These are phyloP conservation scores for Branchinecta lynchi DNA, from an alignment of 1,140 invertebrate species.

Conservation along the genomic window DNA sequence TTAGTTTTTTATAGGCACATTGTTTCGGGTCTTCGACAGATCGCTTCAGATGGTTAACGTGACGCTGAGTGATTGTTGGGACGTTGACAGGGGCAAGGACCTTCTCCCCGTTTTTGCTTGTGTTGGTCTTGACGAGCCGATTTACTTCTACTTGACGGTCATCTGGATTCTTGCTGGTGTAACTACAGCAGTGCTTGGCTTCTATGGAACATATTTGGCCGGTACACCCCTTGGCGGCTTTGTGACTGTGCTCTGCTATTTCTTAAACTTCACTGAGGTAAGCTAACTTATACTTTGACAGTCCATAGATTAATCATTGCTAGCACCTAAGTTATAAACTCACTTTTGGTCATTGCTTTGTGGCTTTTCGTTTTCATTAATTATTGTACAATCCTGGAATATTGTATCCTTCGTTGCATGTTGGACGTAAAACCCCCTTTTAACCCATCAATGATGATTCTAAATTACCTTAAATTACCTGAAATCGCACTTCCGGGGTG, in stretches of 20 bases:
- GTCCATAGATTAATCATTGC: not conserved
- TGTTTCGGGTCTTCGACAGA: slow-evolving; percentile 38
- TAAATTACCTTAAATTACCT: no score
- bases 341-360: no score
- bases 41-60: slow-evolving; percentile 28
- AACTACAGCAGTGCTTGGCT: slow-evolving; percentile 44
- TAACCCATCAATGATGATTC: no score
- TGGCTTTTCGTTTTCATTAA: no score
- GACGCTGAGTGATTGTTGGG: slow-evolving; percentile 39
- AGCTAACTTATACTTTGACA: slow-evolving; percentile 18
- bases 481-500: no score
- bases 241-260: slow-evolving; percentile 47
- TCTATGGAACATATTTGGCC: slow-evolving; percentile 41
- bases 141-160: slow-evolving; percentile 54
- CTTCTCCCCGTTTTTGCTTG: slow-evolving; percentile 52
- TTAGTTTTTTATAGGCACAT: slow-evolving; percentile 41
- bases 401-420: no score
- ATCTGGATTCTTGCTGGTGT: slow-evolving; percentile 49
- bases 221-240: slow-evolving; percentile 49
- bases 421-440: no score
- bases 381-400: no score
- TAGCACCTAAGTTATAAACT: no score
- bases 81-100: slow-evolving; percentile 44
- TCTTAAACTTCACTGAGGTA: slow-evolving; percentile 62
- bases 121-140: slow-evolving; percentile 54